Percentiles rank a stretch among this genome's conserved stretches.
Evolutionary conservation across 2,113 vertebrate species (phyloP).

Genomic region (Promerops cafer): DNA sequence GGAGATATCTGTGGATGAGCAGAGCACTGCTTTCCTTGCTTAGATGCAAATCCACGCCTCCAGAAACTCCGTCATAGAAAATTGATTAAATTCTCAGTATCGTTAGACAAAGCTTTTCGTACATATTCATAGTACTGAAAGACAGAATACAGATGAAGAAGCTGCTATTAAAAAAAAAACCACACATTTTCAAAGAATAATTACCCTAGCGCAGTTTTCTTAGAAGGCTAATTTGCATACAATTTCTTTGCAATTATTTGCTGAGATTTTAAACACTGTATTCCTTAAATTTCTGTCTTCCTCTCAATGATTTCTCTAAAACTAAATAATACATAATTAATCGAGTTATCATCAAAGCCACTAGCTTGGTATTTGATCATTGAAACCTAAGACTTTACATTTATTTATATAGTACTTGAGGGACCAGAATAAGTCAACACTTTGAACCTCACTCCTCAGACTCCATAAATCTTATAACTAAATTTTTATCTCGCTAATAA

Average conservation of each 20-base stretch:
- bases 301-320: background rate
- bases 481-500: background rate
- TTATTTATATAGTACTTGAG: background rate
- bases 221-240: background rate
- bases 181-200: background rate
- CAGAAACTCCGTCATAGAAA: background rate
- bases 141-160: background rate
- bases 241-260: background rate
- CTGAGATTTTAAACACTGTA: background rate
- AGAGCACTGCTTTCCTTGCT: background rate
- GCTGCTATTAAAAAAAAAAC: background rate
- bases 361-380: background rate
- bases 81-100: background rate
- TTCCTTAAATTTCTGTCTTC: background rate
- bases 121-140: background rate
- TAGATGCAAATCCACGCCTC: background rate
- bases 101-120: background rate
- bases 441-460: background rate
- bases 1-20: background rate
- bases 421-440: background rate
- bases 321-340: background rate
- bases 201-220: background rate
- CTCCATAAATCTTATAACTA: background rate
- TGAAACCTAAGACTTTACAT: background rate
- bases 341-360: background rate